A percentile compares a stretch with the other conserved stretches of the same genome.
These are phyloP conservation scores for Cacoxenus indagator DNA, from an alignment of 2,888 invertebrate genomes.

Conservation along the genomic window DNA sequence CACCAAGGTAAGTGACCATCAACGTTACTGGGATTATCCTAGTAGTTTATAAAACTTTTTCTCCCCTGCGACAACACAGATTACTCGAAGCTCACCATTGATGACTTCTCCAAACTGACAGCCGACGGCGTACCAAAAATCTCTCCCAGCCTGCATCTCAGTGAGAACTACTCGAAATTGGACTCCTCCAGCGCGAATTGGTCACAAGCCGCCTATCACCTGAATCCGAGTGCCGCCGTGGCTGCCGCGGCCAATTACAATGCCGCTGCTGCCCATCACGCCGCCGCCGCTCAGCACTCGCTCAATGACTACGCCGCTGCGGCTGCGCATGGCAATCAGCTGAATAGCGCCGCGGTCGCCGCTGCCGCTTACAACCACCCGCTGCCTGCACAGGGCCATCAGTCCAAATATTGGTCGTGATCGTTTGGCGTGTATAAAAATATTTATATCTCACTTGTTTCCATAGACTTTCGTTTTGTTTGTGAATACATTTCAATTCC, in stretches of 20 bases:
- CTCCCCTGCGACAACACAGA: conserved; percentile 60
- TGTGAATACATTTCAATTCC: conserved; percentile 22
- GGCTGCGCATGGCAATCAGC: conserved; percentile 61
- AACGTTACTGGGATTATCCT: neutral
- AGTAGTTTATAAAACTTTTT: neutral
- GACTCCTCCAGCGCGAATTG: conserved; percentile 66
- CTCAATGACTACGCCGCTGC: conserved; percentile 66
- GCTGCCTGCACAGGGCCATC: conserved; percentile 61
- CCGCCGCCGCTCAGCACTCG: conserved; percentile 59
- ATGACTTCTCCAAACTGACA: conserved; percentile 72
- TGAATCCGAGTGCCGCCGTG: conserved; percentile 66
- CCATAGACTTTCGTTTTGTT: conserved; percentile 10
- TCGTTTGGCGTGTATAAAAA: conserved; percentile 2
- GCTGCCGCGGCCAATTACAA: conserved; percentile 66
- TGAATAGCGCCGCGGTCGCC: conserved; percentile 51
- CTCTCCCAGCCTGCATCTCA: conserved; percentile 67
- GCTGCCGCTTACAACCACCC: conserved; percentile 67
- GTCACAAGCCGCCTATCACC: conserved; percentile 68
- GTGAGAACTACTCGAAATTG: conserved; percentile 68
- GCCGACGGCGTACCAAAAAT: conserved; percentile 70
- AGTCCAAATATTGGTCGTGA: conserved; percentile 69
- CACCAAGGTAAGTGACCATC: conserved; percentile 69
- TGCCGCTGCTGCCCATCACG: conserved; percentile 62
- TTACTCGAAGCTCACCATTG: conserved; percentile 73
- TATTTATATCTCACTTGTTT: neutral